Base-by-base conservation (phyloP, 2,797 vertebrate species). In the Dryobates pubescens region DNA sequence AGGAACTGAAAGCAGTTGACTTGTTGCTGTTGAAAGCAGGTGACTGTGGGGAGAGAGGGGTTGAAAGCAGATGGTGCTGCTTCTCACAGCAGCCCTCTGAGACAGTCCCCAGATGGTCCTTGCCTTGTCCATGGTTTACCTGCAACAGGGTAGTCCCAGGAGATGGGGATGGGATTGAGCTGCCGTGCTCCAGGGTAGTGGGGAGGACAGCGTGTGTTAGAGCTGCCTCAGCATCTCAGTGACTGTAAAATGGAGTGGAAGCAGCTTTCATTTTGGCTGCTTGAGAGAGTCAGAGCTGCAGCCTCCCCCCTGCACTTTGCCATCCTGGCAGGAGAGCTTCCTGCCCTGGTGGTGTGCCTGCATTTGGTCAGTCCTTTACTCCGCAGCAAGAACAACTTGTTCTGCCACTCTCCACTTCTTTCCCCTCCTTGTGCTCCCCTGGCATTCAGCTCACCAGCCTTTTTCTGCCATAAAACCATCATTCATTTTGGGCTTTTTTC, bases 21-120 rank as follows among this genome's bases (percentile, higher is more conserved):
- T 77, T 65, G 32, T 80, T 95, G 76, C 83, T 95, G 90, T 95
- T 86, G 95, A 86, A 97, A 96, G 82, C 94, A 95, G 9, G 3
- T 96, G 96, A 93, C 59, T 95, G 90, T 24, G 3, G 68, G 76
- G 88, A 96, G 84, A 96, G 74, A 72, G 81, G 67, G 62, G 62
- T 61, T 59, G 68, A 77, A 91, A 84, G 79, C 43, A 82, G 85
- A 58, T 1, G 18, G 49, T 32, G 61, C 59, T 57, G 90, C 8
- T 30, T 73, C 65, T 6, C 1, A 32, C 76, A 74, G 62, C 90
- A 85, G 71, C 73, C 56, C 34, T 45, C 30, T 20, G 83, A 38
- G 49, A 72, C 19, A 24, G 49, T 54, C 56, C 62, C 51, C 82
- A 71, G 62, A 5, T 26, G 43, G 49, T 76, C 2, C 3, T 34